phyloP scores from a whole-genome alignment of 1,140 invertebrate genomes.

The Linepithema humile region DNA sequence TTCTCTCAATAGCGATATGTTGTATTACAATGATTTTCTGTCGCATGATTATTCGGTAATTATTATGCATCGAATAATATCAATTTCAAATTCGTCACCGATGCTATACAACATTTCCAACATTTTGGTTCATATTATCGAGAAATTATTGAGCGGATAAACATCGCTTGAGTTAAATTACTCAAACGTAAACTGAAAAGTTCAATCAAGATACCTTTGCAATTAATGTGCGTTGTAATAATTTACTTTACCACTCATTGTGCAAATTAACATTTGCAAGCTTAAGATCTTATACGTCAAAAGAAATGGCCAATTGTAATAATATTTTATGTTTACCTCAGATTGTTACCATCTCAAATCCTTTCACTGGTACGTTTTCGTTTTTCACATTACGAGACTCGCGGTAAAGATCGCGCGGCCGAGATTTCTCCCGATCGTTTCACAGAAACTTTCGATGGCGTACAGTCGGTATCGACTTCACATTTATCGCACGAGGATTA shows the following conservation, averaged over 20 bases:
- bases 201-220: background rate
- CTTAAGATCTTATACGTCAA: background rate
- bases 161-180: background rate
- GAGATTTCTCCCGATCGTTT: slow-evolving; percentile 9
- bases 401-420: background rate
- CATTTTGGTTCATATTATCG: slow-evolving; percentile 5
- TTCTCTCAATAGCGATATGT: slow-evolving; percentile 62
- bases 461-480: slow-evolving; percentile 31
- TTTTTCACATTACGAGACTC: slow-evolving; percentile 12
- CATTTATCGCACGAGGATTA: slow-evolving; percentile 44
- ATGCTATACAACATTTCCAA: background rate
- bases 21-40: slow-evolving; percentile 26
- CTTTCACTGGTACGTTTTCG: slow-evolving; percentile 12
- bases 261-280: background rate
- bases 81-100: background rate
- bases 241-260: too few species aligned
- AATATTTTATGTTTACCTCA: background rate
- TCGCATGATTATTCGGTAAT: background rate
- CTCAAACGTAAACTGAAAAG: background rate
- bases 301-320: background rate
- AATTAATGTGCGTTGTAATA: too few species aligned
- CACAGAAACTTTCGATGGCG: slow-evolving; percentile 23
- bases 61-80: slow-evolving; percentile 1
- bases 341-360: slow-evolving; percentile 19
- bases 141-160: background rate